Evolutionary conservation across 2,797 vertebrate species (phyloP), one percentile per base, ranked within the genome.

Genomic region (Cyprinella venusta): DNA sequence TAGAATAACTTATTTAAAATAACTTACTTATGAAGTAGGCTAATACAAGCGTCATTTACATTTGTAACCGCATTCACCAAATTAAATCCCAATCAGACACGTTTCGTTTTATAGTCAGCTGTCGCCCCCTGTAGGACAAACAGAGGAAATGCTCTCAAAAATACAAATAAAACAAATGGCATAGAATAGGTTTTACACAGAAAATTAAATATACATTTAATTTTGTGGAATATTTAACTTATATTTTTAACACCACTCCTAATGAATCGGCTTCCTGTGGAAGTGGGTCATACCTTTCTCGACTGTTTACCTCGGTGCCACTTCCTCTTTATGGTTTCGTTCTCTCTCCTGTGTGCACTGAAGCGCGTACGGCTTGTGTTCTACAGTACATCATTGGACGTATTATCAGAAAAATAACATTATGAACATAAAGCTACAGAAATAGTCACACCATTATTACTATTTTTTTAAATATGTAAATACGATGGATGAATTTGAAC

Each of bases 71-170:
- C 16, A 12, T 67, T 8, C 61, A 30, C 12, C 2, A 26, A 7
- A 52, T 30, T 4, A 33, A 13, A 6, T 36, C 19, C 8, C 24
- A 19, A 0, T 71, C 19, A 2, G 8, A 48, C 18, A 2, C 2
- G n/a, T 71, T 9, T 2, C 1, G 0, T 45, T 80, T 63, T 50
- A 24, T 38, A 13, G 69, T n/a, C 26, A 52, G 8, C 5, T 64
- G 69, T 74, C 80, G 45, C 80, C 80, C 69, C 42, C 80, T 81
- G 69, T 33, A 13, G 42, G 69, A 38, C 15, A 72, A 8, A 24
- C 9, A 2, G 30, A 24, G 26, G 0, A 72, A 63, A 81, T 12
- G 7, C 33, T 33, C 18, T 42, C 26, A 61, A 59, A 63, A 36
- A 15, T 3, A 54, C 18, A 0, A 8, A 50, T 1, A 3, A n/a